Conservation (phyloP, 1,140 invertebrate species). For the Nebria ingens region DNA sequence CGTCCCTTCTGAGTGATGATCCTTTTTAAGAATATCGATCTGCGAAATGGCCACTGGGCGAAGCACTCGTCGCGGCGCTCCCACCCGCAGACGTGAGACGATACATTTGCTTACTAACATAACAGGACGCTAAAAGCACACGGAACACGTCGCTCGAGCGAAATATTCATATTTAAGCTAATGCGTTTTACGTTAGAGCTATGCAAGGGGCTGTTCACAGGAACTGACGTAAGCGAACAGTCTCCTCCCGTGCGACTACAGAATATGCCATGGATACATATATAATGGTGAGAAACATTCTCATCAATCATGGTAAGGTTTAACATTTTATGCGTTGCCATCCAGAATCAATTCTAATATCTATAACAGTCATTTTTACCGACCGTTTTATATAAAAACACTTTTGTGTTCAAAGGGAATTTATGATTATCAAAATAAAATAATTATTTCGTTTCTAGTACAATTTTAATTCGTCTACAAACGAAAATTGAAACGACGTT, state of each 20-base stretch:
- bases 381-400: too few relatives aligned
- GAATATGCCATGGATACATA: not conserved
- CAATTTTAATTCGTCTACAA: not conserved
- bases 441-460: too few relatives aligned
- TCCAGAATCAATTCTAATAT: too few relatives aligned
- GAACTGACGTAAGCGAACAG: too few relatives aligned
- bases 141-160: not conserved
- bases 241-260: too few relatives aligned
- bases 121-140: not conserved
- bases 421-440: too few relatives aligned
- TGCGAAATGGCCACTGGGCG: too few relatives aligned
- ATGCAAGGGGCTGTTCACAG: not conserved
- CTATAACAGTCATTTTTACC: too few relatives aligned
- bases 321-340: slow-evolving; percentile 6
- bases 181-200: not conserved
- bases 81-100: not conserved
- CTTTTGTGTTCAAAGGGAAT: too few relatives aligned
- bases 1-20: not conserved
- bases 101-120: not conserved
- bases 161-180: not conserved
- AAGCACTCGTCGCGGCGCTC: too few relatives aligned
- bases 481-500: not conserved
- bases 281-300: not conserved
- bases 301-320: slow-evolving; percentile 5
- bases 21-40: not conserved